A percentile compares a stretch with the other conserved stretches of the same genome.
phyloP scores from a whole-genome alignment of 2,113 vertebrate genomes.

The Microcebus lehilahytsara region DNA sequence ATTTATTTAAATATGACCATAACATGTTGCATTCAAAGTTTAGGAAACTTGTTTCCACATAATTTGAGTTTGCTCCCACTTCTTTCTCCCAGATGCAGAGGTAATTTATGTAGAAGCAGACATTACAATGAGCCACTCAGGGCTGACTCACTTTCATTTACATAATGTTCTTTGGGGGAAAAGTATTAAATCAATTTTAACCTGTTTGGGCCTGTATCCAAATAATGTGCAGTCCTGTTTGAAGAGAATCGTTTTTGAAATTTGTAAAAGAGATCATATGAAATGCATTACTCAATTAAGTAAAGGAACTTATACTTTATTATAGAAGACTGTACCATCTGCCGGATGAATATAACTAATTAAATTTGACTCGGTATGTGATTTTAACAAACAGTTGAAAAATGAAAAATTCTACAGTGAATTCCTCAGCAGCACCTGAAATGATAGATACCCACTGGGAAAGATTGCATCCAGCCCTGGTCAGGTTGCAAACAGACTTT shows the following conservation, averaged over 20 bases:
- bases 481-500: constrained; percentile 65
- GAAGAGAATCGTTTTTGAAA: constrained; percentile 70
- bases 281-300: constrained; percentile 69
- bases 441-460: constrained; percentile 64
- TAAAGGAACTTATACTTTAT: constrained; percentile 74
- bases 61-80: neutral
- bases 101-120: constrained; percentile 50
- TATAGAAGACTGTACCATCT: constrained; percentile 78
- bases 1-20: constrained; percentile 38
- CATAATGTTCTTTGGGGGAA: constrained; percentile 50
- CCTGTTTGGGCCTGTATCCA: constrained; percentile 69
- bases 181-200: constrained; percentile 74
- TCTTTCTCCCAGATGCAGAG: constrained; percentile 48
- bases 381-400: constrained; percentile 73
- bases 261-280: constrained; percentile 74
- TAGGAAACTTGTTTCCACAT: constrained; percentile 47
- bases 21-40: constrained; percentile 33
- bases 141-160: constrained; percentile 64
- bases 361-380: constrained; percentile 73
- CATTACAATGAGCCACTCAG: constrained; percentile 58
- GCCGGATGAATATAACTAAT: constrained; percentile 73
- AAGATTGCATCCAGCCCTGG: constrained; percentile 58
- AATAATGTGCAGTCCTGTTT: constrained; percentile 58
- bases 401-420: constrained; percentile 72
- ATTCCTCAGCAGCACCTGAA: constrained; percentile 67